A percentile compares a stretch with the other conserved stretches of the same genome.
These are phyloP conservation scores for Drosophila micromelanica DNA, from an alignment of 1,140 invertebrate species.

Conservation along the genomic window DNA sequence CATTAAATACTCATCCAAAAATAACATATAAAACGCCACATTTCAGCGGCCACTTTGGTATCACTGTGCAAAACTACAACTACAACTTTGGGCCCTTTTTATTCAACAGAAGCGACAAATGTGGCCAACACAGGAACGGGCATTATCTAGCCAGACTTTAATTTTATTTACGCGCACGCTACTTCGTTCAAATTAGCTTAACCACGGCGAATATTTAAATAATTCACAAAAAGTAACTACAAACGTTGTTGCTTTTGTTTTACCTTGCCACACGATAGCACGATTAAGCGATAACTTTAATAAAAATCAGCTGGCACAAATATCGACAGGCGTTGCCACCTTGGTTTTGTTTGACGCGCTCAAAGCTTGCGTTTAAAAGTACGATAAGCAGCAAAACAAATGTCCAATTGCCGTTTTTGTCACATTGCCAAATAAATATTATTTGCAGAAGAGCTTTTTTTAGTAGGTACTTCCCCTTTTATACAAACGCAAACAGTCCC, in stretches of 20 bases:
- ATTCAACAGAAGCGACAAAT: not conserved
- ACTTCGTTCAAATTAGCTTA: conserved; percentile 11
- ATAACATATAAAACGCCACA: conserved; percentile 72
- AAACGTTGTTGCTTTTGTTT: conserved; percentile 50
- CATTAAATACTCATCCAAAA: conserved; percentile 74
- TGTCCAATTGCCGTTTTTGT: not conserved
- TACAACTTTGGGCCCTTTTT: conserved; percentile 25
- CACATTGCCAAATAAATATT: not conserved
- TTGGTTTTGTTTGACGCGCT: conserved; percentile 1
- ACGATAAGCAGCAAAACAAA: conserved; percentile 4
- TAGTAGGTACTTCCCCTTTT: not conserved
- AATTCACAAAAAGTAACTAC: conserved; percentile 38
- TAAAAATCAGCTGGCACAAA: conserved; percentile 27
- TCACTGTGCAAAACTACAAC: conserved; percentile 43
- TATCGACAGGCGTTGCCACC: conserved; percentile 18
- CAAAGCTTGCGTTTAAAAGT: conserved; percentile 20
- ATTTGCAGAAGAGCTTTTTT: not conserved
- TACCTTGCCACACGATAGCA: conserved; percentile 37
- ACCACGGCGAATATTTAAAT: conserved; percentile 26
- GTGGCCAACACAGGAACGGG: not conserved
- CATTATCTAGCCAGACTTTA: not conserved
- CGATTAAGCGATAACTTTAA: conserved; percentile 24
- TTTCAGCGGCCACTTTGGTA: conserved; percentile 46
- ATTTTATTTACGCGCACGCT: conserved; percentile 13
- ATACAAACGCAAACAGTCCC: not conserved